Conservation (phyloP, 2,888 invertebrate genomes). For the Aphrophora alni region DNA sequence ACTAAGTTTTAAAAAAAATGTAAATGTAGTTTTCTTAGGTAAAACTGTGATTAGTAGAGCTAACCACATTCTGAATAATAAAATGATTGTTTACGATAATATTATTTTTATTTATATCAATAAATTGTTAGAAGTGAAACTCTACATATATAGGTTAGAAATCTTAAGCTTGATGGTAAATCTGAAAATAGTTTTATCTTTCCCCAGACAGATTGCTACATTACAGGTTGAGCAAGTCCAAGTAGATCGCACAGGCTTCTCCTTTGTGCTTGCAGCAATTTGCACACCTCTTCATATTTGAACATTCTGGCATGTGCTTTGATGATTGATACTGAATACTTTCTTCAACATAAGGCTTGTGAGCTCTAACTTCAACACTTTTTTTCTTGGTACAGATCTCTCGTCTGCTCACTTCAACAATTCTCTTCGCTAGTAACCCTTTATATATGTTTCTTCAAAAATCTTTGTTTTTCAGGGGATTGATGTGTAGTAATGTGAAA, state of each 20-base stretch:
- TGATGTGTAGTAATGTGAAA: not conserved
- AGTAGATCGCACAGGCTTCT: conserved; percentile 2
- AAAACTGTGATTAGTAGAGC: too few relatives aligned
- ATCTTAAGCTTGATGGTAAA: too few relatives aligned
- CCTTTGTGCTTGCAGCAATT: not conserved
- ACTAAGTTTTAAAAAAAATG: too few relatives aligned
- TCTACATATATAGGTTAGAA: too few relatives aligned
- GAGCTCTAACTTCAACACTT: not conserved
- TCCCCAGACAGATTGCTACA: not conserved
- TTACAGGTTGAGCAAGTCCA: conserved; percentile 6
- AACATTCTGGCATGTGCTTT: not conserved
- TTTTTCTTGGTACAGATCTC: not conserved
- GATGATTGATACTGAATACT: not conserved
- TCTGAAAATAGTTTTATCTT: not conserved
- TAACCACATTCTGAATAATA: too few relatives aligned
- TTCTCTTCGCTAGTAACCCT: not conserved
- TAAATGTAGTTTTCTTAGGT: too few relatives aligned
- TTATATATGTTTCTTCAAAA: conserved; percentile 1
- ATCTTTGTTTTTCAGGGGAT: conserved; percentile 11
- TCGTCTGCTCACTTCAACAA: not conserved
- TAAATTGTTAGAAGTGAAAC: too few relatives aligned
- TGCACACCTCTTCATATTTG: not conserved
- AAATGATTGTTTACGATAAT: too few relatives aligned
- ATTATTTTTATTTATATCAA: too few relatives aligned
- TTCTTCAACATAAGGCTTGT: conserved; percentile 14